A percentile compares a stretch with the other conserved stretches of the same genome.
Conservation (phyloP, 2,888 invertebrate species). For the Drosophila fulvimacula region DNA sequence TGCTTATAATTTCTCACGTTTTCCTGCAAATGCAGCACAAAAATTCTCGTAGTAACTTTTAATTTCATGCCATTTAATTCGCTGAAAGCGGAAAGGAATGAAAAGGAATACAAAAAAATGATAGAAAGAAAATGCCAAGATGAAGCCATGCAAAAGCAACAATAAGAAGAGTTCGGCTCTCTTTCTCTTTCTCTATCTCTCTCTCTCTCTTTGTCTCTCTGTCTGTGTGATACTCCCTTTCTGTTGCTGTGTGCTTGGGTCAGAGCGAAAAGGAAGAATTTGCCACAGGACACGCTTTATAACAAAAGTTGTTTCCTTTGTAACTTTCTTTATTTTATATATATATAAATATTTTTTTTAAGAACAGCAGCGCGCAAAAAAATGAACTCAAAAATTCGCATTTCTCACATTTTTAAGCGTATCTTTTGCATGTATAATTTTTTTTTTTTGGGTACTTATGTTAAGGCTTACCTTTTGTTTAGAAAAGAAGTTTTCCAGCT, state of each 20-base stretch:
- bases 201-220: not conserved
- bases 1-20: constrained; percentile 79
- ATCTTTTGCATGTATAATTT: not conserved
- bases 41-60: constrained; percentile 79
- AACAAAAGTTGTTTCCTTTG: constrained; percentile 72
- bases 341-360: constrained; percentile 8
- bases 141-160: constrained; percentile 58
- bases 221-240: constrained; percentile 7
- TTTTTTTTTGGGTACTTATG: not conserved
- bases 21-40: constrained; percentile 82
- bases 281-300: constrained; percentile 77
- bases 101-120: constrained; percentile 35
- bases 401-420: constrained; percentile 9
- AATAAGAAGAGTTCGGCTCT: constrained; percentile 25
- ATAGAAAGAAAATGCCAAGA: constrained; percentile 50
- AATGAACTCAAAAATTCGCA: constrained; percentile 18
- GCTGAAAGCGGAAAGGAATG: constrained; percentile 74
- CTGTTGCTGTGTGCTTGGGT: constrained; percentile 35
- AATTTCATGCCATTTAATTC: constrained; percentile 82
- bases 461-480: constrained; percentile 16
- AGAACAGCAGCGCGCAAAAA: not conserved
- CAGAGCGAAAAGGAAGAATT: constrained; percentile 56
- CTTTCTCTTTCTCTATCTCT: not conserved
- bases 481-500: not conserved
- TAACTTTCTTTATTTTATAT: constrained; percentile 48